phyloP scores from a whole-genome alignment of 2,888 invertebrate genomes.

The Lypha dubia region DNA sequence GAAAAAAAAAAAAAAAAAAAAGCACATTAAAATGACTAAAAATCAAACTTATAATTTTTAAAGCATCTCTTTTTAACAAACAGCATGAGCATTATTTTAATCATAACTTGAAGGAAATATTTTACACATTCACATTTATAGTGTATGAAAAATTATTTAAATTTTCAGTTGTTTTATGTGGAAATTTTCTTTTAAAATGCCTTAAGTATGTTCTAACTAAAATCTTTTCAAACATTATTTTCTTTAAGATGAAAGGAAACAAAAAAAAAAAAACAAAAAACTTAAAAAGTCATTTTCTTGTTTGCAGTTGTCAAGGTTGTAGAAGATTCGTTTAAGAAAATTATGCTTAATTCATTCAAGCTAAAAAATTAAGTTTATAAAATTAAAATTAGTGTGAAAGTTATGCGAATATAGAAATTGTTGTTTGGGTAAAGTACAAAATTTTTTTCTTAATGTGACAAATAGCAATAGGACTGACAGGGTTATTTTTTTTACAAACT shows the following conservation, averaged over 20 bases:
- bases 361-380: neutral
- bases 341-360: neutral
- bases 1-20: constrained; percentile 26
- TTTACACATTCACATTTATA: constrained; percentile 9
- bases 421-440: neutral
- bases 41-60: neutral
- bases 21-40: neutral
- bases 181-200: constrained; percentile 40
- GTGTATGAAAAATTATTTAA: constrained; percentile 36
- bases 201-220: constrained; percentile 38
- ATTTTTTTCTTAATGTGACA: neutral
- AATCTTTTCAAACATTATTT: neutral
- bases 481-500: no score
- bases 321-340: neutral
- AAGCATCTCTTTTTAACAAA: constrained; percentile 49
- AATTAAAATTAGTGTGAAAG: neutral
- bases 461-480: neutral
- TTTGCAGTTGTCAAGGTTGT: neutral
- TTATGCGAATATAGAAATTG: neutral
- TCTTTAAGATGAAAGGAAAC: neutral
- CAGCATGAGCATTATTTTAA: constrained; percentile 67
- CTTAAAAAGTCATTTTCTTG: neutral
- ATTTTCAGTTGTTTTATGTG: constrained; percentile 17
- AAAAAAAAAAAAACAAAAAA: neutral
- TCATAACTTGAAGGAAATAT: constrained; percentile 43